These are phyloP conservation scores for Lampris megalopsis DNA, from an alignment of 2,113 vertebrate species.

Conservation along the genomic window DNA sequence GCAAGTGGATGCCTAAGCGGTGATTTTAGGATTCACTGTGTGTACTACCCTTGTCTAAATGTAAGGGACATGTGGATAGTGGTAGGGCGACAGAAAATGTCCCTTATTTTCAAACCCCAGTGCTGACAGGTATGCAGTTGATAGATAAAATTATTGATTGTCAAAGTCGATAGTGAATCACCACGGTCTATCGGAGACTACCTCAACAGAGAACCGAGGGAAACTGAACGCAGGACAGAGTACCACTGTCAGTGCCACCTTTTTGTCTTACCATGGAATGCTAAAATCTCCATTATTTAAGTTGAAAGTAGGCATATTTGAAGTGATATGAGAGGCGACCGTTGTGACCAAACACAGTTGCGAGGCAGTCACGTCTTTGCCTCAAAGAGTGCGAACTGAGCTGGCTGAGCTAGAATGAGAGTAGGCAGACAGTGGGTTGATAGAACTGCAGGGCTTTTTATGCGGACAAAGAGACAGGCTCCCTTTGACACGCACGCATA, in stretches of 20 bases:
- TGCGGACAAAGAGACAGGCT: slow-evolving; percentile 21
- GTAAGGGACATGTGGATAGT: too few species aligned
- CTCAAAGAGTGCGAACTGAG: slow-evolving; percentile 34
- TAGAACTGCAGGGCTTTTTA: slow-evolving; percentile 49
- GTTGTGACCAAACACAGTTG: not conserved
- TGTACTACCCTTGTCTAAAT: too few species aligned
- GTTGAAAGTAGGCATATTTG: not conserved
- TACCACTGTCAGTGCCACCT: slow-evolving; percentile 53
- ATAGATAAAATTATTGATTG: slow-evolving; percentile 61
- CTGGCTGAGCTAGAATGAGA: slow-evolving; percentile 44
- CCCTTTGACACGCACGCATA: too few species aligned
- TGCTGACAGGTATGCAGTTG: not conserved
- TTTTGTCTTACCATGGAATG: not conserved
- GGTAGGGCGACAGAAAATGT: too few species aligned
- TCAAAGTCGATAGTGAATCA: slow-evolving; percentile 63
- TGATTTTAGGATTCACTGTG: too few species aligned
- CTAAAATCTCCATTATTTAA: slow-evolving; percentile 10
- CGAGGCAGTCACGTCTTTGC: slow-evolving; percentile 30
- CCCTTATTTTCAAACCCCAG: too few species aligned
- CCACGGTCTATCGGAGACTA: slow-evolving; percentile 50
- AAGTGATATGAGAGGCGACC: slow-evolving; percentile 9
- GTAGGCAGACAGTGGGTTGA: slow-evolving; percentile 17
- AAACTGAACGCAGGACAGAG: slow-evolving; percentile 24
- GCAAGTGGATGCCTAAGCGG: too few species aligned
- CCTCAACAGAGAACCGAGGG: slow-evolving; percentile 34